Evolutionary conservation across 2,797 vertebrate genomes (phyloP), one percentile per base, ranked within the genome.

Genomic region (Crenuchus spilurus): DNA sequence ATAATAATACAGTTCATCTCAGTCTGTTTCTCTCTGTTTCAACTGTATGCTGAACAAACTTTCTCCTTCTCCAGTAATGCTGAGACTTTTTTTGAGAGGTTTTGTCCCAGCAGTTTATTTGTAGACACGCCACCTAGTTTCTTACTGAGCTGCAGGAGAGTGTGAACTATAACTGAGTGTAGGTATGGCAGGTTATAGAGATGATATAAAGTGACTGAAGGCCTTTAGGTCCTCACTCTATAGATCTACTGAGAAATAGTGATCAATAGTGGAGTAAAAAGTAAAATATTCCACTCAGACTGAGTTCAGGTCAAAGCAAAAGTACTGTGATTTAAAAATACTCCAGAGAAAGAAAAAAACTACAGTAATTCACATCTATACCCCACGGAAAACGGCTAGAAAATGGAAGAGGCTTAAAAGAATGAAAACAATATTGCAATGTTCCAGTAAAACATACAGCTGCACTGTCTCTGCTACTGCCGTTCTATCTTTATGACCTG

Each of bases 351-450:
- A 9, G 6, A 61, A 61, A 28, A n/a, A 44, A 41, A 26, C 18
- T 0, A 26, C 37, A 26, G 60, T 44, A 63, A 63, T 42, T 63
- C 39, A 10, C 39, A 7, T 16, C 60, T 44, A 37, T 44, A 14
- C 60, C 14, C 20, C 8, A 31, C 37, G 5, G 35, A 24, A 62
- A 62, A 42, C 28, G 37, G 35, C 37, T 26, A n/a, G 14, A 28
- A 66, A 66, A 49, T 66, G 46, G 63, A 49, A 51, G 51, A 66
- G 63, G 44, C 44, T 49, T 49, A 35, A 49, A 66, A 49, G 44
- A 35, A 35, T 0, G 63, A 35, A 30, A 66, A 20, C 0, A 30
- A 35, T 51, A 66, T 66, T 11, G 46, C n/a, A 0, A 9, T 51
- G 44, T 33, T 24, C 51, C 16, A 66, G 30, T 37, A 28, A 64